phyloP scores from a whole-genome alignment of 2,113 vertebrate genomes.

The Raja brachyura region DNA sequence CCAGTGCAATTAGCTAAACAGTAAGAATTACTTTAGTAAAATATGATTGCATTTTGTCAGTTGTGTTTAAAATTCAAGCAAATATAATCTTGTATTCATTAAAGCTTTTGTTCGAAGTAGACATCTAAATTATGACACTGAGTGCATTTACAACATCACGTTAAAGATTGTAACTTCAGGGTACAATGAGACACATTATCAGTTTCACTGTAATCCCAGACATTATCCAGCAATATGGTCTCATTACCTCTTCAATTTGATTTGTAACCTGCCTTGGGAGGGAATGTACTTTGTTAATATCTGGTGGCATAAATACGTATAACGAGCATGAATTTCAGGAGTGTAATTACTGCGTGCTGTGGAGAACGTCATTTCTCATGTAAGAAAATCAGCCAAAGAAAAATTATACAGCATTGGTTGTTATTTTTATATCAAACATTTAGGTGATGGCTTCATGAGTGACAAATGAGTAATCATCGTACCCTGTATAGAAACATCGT shows the following conservation, averaged over 20 bases:
- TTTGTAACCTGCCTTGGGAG: background rate
- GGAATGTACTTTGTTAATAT: slow-evolving; percentile 14
- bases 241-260: background rate
- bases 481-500: background rate
- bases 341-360: background rate
- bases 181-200: background rate
- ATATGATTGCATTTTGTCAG: slow-evolving; percentile 29
- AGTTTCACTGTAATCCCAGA: background rate
- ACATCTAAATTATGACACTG: slow-evolving; percentile 31
- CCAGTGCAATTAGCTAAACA: background rate
- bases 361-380: background rate
- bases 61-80: slow-evolving; percentile 2
- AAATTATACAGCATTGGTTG: background rate
- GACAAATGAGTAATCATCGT: background rate
- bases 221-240: slow-evolving; percentile 11
- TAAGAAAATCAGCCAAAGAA: background rate
- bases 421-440: slow-evolving; percentile 7
- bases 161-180: slow-evolving; percentile 21
- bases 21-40: slow-evolving; percentile 21
- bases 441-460: background rate
- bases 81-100: slow-evolving; percentile 4
- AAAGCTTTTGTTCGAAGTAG: background rate
- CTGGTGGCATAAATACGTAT: slow-evolving; percentile 5
- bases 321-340: background rate
- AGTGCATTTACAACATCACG: slow-evolving; percentile 19